Base-by-base conservation (phyloP, 2,797 vertebrate genomes). In the Lindbergichthys nudifrons region DNA sequence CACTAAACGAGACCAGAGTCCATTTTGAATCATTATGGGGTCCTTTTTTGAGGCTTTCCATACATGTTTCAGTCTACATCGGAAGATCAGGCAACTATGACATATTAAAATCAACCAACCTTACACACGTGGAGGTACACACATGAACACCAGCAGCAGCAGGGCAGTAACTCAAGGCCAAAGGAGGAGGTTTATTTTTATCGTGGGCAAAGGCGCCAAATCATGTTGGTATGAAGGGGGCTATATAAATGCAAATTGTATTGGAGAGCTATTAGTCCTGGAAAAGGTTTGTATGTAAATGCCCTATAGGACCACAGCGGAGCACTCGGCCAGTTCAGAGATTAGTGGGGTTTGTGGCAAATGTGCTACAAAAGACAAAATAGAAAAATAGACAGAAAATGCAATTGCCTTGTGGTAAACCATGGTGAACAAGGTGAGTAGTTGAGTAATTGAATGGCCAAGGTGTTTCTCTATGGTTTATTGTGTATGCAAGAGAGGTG, bases 231-330 rank as follows among this genome's bases (percentile, higher is more conserved):
- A 94, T 92, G 94, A 94, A 93, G 91, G 91, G 93, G 89, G 91
- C 94, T 94, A 95, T 95, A 95, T 95, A 95, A 95, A 95, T 95
- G 95, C 93, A 95, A 95, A 95, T 95, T 87, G 92, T 94, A 95
- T 94, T 93, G 93, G 91, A 90, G 92, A 92, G 92, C 94, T 92
- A 95, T 95, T 95, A 95, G 93, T 90, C 85, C 88, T 89, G 90
- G 89, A 92, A 94, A 94, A 93, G 91, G 93, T 91, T 91, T 91
- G 92, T 94, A 95, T 95, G 94, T 95, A 94, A 95, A 95, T 95
- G 92, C 88, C 88, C 90, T 88, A 89, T 89, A 92, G 91, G 91
- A 92, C 89, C 89, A 93, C 84, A 84, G 88, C 62, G 68, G 86
- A 88, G 92, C 92, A 90, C 83, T 93, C 89, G 92, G 91, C 92